Base-by-base conservation (phyloP, 2,797 vertebrate species). In the Kryptolebias ocellatus region DNA sequence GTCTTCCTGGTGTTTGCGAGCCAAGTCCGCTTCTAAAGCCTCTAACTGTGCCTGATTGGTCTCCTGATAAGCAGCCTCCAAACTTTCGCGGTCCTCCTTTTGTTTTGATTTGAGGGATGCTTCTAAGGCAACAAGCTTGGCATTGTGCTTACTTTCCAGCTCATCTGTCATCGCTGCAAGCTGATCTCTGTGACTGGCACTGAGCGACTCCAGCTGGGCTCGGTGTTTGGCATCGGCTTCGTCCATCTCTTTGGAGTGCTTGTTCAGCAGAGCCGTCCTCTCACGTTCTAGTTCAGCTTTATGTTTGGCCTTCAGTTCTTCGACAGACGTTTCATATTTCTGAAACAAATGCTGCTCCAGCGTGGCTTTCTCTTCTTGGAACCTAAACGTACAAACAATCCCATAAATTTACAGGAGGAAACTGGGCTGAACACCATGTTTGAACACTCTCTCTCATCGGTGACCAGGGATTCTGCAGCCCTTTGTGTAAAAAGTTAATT, bases 311-410 rank as follows among this genome's bases (percentile, higher is more conserved):
- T 89, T 91, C 28, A 94, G 80, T 11, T 95, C 87, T 49, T 54
- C 77, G n/a, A 97, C 81, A 73, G 87, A 81, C 20, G 71, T 42
- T 49, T 95, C 94, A 80, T 90, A 92, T 50, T 94, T 94, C n/a
- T 80, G 79, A 1, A 79, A 60, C 20, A 94, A 91, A 60, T 80
- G 78, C 73, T 93, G 83, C 70, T 92, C 92, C 78, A 95, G 63
- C 9, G 64, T 69, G 34, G 85, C 81, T 60, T 92, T 94, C 46
- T 97, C 95, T 42, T 95, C 92, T 58, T 93, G 83, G 80, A 95
- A 94, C 78, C 97, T 98, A 58, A 46, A 82, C 7, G 67, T 3
- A 78, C 16, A 49, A 20, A 45, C 47, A 15, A 4, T 39, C 39
- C 17, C 11, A 59, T 31, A 71, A 15, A 17, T 8, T 28, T 3